Base-by-base conservation (phyloP, 30 jellyfish, hydroid and myxozoan genomes). In the Aurelia aurita complex sp. Pacific region DNA sequence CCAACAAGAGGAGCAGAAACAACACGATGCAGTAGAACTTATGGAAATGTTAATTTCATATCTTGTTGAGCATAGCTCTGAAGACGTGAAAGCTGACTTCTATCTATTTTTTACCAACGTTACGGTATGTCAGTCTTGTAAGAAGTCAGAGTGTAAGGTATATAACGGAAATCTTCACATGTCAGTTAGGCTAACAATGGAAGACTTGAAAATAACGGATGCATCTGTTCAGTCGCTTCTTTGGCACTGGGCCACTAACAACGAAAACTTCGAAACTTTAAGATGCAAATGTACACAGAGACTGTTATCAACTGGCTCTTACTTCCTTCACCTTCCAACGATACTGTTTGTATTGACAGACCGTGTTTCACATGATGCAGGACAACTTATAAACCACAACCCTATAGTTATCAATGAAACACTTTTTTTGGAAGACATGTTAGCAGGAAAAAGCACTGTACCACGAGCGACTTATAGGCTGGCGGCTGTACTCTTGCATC, bases 371-470 rank as follows among this genome's bases (percentile, higher is more conserved):
- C 35, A 29, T 6, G 53, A 29, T 43, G 17, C 14, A 67, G 55
- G 34, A 14, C 35, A 67, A n/a, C 9, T 18, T n/a, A 43, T 67
- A n/a, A 23, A n/a, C 29, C 51, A 67, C 17, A n/a, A 29, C 16
- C 54, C 78, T 14, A 43, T 67, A 4, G 34, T 29, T 13, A 35
- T 67, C 6, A 67, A 67, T 16, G 78, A 67, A n/a, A 67, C 78
- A 9, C 78, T 67, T 9, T 67, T 14, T 29, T 35, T 67, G 13
- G 35, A 36, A 67, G 53, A 67, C 55, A 67, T 67, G 78, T n/a
- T 67, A 18, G 54, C 78, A 4, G 78, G 78, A n/a, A 18, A 9
- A 18, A n/a, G 17, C 16, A 67, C 16, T 35, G 55, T 4, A 29
- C 54, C 35, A 13, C 5, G 29, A n/a, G 51, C 54, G 13, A 43